Evolutionary conservation across 2,888 invertebrate genomes (phyloP), one percentile per base, ranked within the genome.

Genomic region (Lithophane leautieri): DNA sequence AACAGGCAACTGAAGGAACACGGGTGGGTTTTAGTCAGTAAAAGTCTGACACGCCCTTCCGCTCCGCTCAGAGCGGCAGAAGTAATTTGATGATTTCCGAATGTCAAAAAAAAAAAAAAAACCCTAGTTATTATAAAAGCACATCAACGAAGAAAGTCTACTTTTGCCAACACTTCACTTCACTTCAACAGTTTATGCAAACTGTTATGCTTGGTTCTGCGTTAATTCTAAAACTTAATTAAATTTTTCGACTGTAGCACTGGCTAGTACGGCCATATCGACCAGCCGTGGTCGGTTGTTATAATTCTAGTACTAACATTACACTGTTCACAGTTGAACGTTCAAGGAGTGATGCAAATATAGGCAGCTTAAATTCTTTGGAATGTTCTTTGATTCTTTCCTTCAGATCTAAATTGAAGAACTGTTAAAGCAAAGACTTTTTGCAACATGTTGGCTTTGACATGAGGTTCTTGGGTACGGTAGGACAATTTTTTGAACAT

Each of bases 221-320:
- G 60, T 62, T 63, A 9, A 50, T 72, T 63, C 63, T 69, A 65
- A 81, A 67, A 84, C 25, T 84, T 81, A 72, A 83, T 81, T 83
- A 84, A 72, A 22, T 69, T 61, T 72, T 79, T 84, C 34, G 28
- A 67, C n/a, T 28, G 14, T 9, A 56, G 16, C 22, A 7, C 40
- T 52, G 22, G 16, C 60, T 19, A 28, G 40, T 60, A n/a, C 4
- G 4, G 16, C 28, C 47, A 3, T 71, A 63, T 68, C 16, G 22
- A 28, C 50, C 62, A 63, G 79, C 58, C 72, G 84, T 50, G 42
- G 66, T 62, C 2, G 19, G 16, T 25, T 78, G 34, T 34, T 67
- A 1, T 54, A 40, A 52, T 52, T 60, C 78, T 60, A 65, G 52
- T 34, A 22, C 68, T 54, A 50, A 34, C 11, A 56, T 44, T 73